Conservation (phyloP, 2,888 invertebrate genomes). For the Coleophora deauratella region DNA sequence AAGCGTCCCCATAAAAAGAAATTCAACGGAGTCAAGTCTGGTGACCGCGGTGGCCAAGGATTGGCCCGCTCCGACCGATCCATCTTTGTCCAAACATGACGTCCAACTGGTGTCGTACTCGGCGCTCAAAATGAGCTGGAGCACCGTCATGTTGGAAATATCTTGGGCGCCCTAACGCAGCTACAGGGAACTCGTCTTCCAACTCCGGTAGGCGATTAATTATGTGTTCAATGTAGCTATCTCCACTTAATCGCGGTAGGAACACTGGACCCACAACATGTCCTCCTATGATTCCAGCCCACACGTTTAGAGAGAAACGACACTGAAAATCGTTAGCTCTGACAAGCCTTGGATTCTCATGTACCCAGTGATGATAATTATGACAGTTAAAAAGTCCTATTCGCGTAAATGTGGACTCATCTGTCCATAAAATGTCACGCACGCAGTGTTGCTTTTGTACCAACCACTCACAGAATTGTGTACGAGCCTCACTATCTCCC, state of each 20-base stretch:
- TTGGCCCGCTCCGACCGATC: conserved; percentile 11
- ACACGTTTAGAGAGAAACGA: not conserved
- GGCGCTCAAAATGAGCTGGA: not conserved
- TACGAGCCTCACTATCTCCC: not conserved
- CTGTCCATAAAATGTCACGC: not conserved
- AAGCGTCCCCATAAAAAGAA: conserved; percentile 10
- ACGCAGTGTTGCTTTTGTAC: not conserved
- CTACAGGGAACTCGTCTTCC: not conserved
- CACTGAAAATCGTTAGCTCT: not conserved
- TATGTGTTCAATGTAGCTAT: not conserved
- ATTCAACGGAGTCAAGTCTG: conserved; percentile 9
- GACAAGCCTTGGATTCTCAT: not conserved
- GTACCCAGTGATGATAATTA: not conserved
- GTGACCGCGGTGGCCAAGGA: conserved; percentile 11
- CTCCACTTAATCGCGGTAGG: not conserved
- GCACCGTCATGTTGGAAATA: not conserved
- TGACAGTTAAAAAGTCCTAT: not conserved
- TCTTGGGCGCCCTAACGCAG: not conserved
- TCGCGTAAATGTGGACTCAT: not conserved
- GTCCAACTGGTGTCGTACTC: conserved; percentile 5
- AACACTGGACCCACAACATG: not conserved
- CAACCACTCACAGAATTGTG: not conserved
- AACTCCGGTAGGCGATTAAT: not conserved
- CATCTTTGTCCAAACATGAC: conserved; percentile 4
- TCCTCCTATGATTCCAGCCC: conserved; percentile 1